phyloP scores from a whole-genome alignment of 2,113 vertebrate species.

The Leptocoma aspasia region DNA sequence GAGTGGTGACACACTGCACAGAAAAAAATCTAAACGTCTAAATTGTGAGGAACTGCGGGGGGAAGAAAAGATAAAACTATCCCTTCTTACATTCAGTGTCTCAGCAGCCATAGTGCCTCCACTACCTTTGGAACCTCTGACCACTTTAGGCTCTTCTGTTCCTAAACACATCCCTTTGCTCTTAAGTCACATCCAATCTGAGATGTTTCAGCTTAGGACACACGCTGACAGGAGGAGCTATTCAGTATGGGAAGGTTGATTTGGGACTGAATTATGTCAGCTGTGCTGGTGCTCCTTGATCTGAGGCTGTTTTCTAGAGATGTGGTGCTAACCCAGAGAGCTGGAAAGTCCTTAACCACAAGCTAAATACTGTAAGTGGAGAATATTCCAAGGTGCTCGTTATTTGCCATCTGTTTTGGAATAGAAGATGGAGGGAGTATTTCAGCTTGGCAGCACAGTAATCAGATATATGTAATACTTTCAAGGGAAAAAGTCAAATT shows the following conservation, averaged over 20 bases:
- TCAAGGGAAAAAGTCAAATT: not conserved
- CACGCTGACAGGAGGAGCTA: not conserved
- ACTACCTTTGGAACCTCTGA: not conserved
- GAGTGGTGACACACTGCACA: not conserved
- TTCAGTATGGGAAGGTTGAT: not conserved
- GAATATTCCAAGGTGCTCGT: conserved; percentile 19
- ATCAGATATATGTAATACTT: not conserved
- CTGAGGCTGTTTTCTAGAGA: conserved; percentile 12
- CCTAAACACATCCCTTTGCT: not conserved
- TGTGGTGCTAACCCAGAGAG: conserved; percentile 11
- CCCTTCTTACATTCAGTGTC: not conserved
- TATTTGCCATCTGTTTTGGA: conserved; percentile 38
- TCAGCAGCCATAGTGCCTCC: not conserved
- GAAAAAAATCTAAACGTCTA: not conserved
- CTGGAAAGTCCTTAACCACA: conserved; percentile 8
- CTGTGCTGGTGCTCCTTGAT: not conserved
- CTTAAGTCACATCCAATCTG: not conserved
- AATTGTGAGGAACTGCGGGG: not conserved
- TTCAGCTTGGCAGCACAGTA: conserved; percentile 24
- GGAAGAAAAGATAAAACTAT: not conserved
- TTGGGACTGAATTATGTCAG: not conserved
- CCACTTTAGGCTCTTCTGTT: not conserved
- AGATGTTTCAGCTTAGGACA: not conserved
- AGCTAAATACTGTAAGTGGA: not conserved
- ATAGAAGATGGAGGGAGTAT: not conserved